These are phyloP conservation scores for Sphaerophoria rueppellii DNA, from an alignment of 2,888 invertebrate genomes.

Conservation along the genomic window DNA sequence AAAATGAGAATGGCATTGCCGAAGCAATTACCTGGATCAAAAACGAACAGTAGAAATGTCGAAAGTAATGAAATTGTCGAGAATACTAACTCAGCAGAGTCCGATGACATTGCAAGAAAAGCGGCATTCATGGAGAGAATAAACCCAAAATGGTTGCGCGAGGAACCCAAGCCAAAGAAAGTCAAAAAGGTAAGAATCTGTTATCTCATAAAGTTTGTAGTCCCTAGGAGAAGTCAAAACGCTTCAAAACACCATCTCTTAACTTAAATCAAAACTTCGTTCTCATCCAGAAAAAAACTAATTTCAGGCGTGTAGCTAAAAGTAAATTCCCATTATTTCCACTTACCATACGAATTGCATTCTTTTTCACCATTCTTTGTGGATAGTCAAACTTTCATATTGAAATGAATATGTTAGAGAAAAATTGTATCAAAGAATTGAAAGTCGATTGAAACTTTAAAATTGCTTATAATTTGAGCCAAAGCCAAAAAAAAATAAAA, in stretches of 20 bases:
- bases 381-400: slow-evolving; percentile 5
- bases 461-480: slow-evolving; percentile 45
- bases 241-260: neutral
- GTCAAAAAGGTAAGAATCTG: slow-evolving; percentile 68
- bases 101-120: slow-evolving; percentile 73
- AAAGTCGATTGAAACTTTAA: slow-evolving; percentile 67
- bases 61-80: neutral
- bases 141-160: slow-evolving; percentile 84
- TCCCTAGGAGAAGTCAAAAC: neutral
- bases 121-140: slow-evolving; percentile 88
- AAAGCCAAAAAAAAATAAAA: slow-evolving; percentile 61
- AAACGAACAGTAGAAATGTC: neutral
- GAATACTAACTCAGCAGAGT: slow-evolving; percentile 15
- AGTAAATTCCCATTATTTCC: neutral
- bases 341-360: slow-evolving; percentile 51
- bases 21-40: slow-evolving; percentile 70
- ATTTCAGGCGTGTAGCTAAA: neutral
- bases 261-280: neutral
- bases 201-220: neutral
- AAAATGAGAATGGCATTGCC: slow-evolving; percentile 85
- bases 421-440: slow-evolving; percentile 56
- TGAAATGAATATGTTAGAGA: slow-evolving; percentile 32
- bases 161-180: neutral
- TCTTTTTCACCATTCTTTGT: slow-evolving; percentile 31
- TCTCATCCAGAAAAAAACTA: no score